Evolutionary conservation across 2,888 invertebrate genomes (phyloP), one percentile per base, ranked within the genome.

Genomic region (Entomobrya proxima): DNA sequence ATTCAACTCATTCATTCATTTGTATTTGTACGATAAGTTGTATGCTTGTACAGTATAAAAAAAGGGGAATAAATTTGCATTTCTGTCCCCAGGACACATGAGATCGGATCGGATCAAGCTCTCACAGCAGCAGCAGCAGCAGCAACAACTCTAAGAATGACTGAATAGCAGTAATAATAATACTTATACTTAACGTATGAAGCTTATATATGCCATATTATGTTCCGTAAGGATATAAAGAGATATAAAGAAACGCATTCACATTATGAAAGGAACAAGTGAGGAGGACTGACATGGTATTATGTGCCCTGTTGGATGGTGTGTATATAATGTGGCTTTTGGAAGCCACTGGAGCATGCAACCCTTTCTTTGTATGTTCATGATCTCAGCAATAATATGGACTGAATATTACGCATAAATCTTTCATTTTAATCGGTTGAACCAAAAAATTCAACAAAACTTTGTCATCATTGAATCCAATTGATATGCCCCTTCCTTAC

Each of bases 321-420:
- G 79, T 80, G 84, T 85, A 88, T 76, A 84, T 90, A 90, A 90
- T 89, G 86, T 88, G 89, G 84, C 90, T 88, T 88, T 90, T 90
- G 84, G 85, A 86, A 88, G 79, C 82, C 90, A 88, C 79, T 88
- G 86, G 88, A 87, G 88, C 90, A 86, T 87, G 88, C 88, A 89
- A 90, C 90, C 90, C 89, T 86, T 88, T 86, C 77, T 77, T 88
- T 86, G 84, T 77, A 58, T 67, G 69, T 55, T 88, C 80, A 86
- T 85, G 81, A 86, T 86, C 85, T 86, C 88, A 84, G 85, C 86
- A 82, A 82, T 75, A 81, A 82, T 52, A 58, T 74, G 82, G 64
- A 72, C 47, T 69, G 86, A 82, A 86, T 86, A 82, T 80, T 75
- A 75, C 72, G 47, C 61, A 85, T 79, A 75, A 80, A 75, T 85